These are phyloP conservation scores for Apamea epomidion DNA, from an alignment of 2,888 invertebrate genomes.

Conservation along the genomic window DNA sequence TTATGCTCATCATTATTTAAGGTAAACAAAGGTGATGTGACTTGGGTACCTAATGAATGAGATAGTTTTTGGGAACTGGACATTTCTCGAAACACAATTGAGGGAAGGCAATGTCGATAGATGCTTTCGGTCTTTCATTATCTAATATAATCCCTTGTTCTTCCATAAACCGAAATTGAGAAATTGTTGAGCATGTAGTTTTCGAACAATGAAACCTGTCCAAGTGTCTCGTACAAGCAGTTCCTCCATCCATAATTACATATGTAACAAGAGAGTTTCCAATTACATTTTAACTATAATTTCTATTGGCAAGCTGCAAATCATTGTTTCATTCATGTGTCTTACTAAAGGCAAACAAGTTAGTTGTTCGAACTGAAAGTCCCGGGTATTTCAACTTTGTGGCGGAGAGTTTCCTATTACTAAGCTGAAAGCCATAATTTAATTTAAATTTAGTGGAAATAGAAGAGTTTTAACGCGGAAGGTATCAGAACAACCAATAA, in stretches of 20 bases:
- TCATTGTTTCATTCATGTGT: conserved; percentile 29
- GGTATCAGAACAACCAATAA: conserved; percentile 30
- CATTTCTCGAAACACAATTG: conserved; percentile 4
- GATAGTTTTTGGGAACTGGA: not conserved
- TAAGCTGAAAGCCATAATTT: conserved; percentile 24
- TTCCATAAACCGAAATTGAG: not conserved
- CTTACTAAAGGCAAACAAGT: conserved; percentile 18
- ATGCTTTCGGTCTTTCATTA: not conserved
- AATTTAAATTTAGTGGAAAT: conserved; percentile 36
- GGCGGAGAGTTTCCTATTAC: conserved; percentile 35
- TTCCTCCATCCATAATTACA: not conserved
- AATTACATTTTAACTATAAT: conserved; percentile 2
- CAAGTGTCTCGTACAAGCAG: not conserved
- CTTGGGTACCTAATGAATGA: conserved; percentile 10
- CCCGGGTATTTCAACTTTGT: conserved; percentile 35
- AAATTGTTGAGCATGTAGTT: not conserved
- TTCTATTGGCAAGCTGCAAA: conserved; percentile 8
- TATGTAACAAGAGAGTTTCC: not conserved
- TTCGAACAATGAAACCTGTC: not conserved
- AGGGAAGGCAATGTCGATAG: not conserved
- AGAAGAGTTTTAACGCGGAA: conserved; percentile 19
- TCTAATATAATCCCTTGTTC: not conserved
- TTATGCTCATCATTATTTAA: conserved; percentile 67
- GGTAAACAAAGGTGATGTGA: conserved; percentile 48
- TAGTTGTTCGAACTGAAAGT: conserved; percentile 33